These are phyloP conservation scores for Ia io DNA, from an alignment of 2,113 vertebrate species.

Conservation along the genomic window DNA sequence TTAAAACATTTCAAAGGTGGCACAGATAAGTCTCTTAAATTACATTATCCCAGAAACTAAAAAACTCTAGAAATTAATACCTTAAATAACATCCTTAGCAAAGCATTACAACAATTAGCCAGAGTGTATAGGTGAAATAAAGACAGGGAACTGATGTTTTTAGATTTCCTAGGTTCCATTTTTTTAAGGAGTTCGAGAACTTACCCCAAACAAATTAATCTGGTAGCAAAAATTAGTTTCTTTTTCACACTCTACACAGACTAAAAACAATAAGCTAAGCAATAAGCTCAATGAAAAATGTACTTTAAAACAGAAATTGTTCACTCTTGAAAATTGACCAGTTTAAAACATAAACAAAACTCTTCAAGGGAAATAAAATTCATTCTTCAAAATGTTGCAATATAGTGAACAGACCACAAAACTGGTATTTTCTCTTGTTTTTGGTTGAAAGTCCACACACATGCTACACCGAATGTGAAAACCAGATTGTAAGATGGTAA, in stretches of 20 bases:
- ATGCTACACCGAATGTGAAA: neutral
- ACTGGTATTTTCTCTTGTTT: neutral
- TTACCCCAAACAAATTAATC: neutral
- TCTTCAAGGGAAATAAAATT: neutral
- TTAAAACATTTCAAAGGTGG: slow-evolving; percentile 16
- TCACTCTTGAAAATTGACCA: neutral
- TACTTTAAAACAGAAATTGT: neutral
- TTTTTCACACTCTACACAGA: neutral
- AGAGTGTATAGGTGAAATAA: neutral
- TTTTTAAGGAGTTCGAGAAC: neutral
- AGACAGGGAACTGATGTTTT: neutral
- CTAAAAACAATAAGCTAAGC: slow-evolving; percentile 19
- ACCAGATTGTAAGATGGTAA: neutral
- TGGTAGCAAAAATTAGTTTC: neutral
- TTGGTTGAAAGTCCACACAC: neutral
- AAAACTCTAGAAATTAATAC: neutral
- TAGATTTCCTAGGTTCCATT: neutral
- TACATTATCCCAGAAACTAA: neutral
- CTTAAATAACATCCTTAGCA: slow-evolving; percentile 1
- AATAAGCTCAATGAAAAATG: slow-evolving; percentile 11
- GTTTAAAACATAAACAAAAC: neutral
- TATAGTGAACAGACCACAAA: neutral
- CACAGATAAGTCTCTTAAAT: slow-evolving; percentile 2
- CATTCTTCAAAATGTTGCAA: neutral
- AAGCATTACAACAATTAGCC: neutral